These are phyloP conservation scores for Oxycera nigricornis DNA, from an alignment of 2,888 invertebrate genomes.

Conservation along the genomic window DNA sequence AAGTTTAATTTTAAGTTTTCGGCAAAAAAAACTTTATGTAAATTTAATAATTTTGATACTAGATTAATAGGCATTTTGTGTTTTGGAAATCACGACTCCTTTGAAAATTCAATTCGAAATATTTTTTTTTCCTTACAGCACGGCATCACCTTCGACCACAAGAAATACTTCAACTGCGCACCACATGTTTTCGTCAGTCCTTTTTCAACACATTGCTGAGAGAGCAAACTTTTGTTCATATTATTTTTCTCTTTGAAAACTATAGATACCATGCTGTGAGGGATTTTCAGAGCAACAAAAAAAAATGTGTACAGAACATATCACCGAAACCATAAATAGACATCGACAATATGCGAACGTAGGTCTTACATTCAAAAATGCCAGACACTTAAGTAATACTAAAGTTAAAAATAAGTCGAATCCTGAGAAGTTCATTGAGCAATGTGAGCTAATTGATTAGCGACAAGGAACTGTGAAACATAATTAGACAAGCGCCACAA, in stretches of 20 bases:
- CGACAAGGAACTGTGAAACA: too few relatives aligned
- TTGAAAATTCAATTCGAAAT: too few relatives aligned
- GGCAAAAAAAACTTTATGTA: too few relatives aligned
- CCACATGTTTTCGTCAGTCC: neutral
- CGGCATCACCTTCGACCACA: neutral
- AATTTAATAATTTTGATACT: too few relatives aligned
- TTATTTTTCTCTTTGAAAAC: neutral
- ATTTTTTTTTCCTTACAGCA: too few relatives aligned
- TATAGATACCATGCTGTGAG: neutral
- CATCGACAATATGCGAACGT: neutral
- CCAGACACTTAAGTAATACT: neutral
- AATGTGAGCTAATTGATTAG: neutral
- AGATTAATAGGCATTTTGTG: too few relatives aligned
- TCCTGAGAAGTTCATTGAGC: neutral
- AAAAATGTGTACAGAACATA: neutral
- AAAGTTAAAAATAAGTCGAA: neutral
- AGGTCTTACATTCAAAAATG: neutral
- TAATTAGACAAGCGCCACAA: neutral
- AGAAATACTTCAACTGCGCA: neutral
- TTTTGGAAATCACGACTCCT: too few relatives aligned
- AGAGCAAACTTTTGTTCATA: neutral
- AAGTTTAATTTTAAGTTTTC: too few relatives aligned
- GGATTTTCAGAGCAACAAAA: neutral
- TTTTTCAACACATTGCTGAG: neutral
- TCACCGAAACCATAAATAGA: constrained; percentile 5